Percentiles rank a stretch among this genome's conserved stretches.
phyloP scores from a whole-genome alignment of 2,797 vertebrate genomes.

The Falco naumanni region DNA sequence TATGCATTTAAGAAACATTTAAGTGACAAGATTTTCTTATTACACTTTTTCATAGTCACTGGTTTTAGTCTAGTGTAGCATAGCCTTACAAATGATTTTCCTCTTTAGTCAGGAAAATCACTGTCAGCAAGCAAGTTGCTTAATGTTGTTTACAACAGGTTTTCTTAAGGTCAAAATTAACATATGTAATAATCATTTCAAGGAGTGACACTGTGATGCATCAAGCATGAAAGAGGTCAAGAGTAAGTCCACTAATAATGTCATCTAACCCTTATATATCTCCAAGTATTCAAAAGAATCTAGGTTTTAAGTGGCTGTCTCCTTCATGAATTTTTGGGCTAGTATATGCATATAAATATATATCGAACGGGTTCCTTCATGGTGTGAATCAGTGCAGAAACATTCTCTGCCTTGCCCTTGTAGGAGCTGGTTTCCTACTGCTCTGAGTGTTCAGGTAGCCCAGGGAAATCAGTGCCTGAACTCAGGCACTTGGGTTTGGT shows the following conservation, averaged over 20 bases:
- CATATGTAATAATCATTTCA: slow-evolving; percentile 53
- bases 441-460: not conserved
- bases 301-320: not conserved
- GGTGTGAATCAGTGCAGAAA: not conserved
- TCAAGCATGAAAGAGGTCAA: slow-evolving; percentile 41
- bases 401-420: not conserved
- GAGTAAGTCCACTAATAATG: not conserved
- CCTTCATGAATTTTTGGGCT: not conserved
- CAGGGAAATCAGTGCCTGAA: not conserved
- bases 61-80: not conserved
- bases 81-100: not conserved
- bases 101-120: slow-evolving; percentile 19
- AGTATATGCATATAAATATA: not conserved
- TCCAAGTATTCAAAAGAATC: slow-evolving; percentile 2
- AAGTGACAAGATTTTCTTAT: not conserved
- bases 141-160: slow-evolving; percentile 44
- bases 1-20: not conserved
- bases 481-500: not conserved
- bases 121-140: slow-evolving; percentile 33
- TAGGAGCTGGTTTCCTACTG: not conserved
- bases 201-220: slow-evolving; percentile 49
- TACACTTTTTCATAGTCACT: not conserved
- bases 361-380: not conserved
- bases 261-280: not conserved
- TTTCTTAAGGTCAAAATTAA: slow-evolving; percentile 62